These are phyloP conservation scores for Anas flavirostris DNA, from an alignment of 2,797 vertebrate species.

Conservation along the genomic window DNA sequence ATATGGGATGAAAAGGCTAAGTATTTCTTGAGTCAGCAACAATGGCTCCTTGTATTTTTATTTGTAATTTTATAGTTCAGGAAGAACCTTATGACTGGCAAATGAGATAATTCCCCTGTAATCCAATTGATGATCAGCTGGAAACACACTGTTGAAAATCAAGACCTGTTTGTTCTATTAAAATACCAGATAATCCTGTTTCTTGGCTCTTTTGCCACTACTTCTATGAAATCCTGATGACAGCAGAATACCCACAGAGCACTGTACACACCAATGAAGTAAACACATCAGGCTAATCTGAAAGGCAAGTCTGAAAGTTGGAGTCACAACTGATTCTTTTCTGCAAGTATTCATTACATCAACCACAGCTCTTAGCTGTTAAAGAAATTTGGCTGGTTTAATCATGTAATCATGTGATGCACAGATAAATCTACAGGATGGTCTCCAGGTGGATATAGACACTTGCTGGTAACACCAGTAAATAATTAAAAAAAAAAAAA, in stretches of 20 bases:
- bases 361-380: background rate
- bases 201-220: background rate
- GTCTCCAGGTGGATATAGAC: background rate
- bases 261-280: background rate
- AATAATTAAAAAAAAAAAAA: too few species aligned
- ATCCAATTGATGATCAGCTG: slow-evolving; percentile 1
- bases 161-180: slow-evolving; percentile 1
- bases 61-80: background rate
- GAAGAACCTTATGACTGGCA: background rate
- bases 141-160: background rate
- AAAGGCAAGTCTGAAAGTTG: background rate
- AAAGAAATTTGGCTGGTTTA: background rate
- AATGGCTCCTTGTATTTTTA: background rate
- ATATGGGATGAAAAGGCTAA: background rate
- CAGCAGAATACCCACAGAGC: background rate
- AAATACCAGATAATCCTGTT: slow-evolving; percentile 17
- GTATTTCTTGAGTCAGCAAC: background rate
- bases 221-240: background rate
- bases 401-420: background rate
- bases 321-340: background rate
- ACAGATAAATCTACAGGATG: background rate
- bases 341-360: background rate
- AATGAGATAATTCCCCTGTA: slow-evolving; percentile 4
- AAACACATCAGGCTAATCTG: background rate
- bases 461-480: background rate